Conservation (phyloP, 2,888 invertebrate species). For the Eremobia ochroleuca region DNA sequence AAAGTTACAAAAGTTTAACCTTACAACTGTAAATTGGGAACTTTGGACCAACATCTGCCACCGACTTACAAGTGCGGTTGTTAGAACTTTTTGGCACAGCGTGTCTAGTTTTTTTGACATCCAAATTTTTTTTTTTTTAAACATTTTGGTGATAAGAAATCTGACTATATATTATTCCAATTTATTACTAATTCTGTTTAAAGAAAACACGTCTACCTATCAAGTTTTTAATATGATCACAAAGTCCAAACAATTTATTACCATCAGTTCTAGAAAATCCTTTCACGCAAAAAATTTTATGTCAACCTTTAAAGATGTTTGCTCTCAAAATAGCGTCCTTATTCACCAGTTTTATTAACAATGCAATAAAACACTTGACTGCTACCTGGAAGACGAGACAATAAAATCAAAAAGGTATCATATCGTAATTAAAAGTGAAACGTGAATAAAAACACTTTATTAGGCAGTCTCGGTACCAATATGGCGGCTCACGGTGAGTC, state of each 20-base stretch:
- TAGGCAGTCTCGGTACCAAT: constrained; percentile 73
- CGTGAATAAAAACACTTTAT: constrained; percentile 81
- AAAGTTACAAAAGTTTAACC: constrained; percentile 70
- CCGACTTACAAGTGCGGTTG: constrained; percentile 69
- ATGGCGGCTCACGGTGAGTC: constrained; percentile 78
- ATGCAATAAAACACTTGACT: constrained; percentile 65
- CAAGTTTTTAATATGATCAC: constrained; percentile 34
- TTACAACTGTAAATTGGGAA: constrained; percentile 70
- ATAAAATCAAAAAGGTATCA: constrained; percentile 74
- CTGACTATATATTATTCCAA: not conserved
- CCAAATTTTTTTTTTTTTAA: constrained; percentile 57
- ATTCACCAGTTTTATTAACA: constrained; percentile 59
- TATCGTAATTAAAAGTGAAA: constrained; percentile 82
- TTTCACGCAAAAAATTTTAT: constrained; percentile 35
- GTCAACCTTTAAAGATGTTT: constrained; percentile 44
- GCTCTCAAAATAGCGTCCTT: constrained; percentile 49
- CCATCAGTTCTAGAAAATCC: constrained; percentile 38
- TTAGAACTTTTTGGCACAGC: constrained; percentile 72
- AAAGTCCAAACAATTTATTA: constrained; percentile 40
- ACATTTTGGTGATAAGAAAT: constrained; percentile 6
- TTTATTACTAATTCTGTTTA: constrained; percentile 2
- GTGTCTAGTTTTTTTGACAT: constrained; percentile 66
- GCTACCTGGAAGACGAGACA: constrained; percentile 67
- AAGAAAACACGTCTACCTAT: not conserved
- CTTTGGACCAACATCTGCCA: constrained; percentile 75